Evolutionary conservation across 1,140 invertebrate species (phyloP), one percentile per base, ranked within the genome.

Genomic region (Phthorimaea operculella): DNA sequence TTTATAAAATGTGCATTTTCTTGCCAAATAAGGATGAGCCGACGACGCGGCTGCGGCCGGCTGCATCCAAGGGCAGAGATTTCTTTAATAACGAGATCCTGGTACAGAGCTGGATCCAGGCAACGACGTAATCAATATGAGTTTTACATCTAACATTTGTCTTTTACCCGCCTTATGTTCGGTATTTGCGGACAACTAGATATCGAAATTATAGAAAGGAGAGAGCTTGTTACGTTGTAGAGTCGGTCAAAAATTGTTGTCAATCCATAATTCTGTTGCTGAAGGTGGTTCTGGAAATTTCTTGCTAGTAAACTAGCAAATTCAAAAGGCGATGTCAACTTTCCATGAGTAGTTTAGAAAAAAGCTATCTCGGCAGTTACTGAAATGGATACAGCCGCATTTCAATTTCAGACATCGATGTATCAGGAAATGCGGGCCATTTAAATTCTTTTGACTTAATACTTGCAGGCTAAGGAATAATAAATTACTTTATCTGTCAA

Each of bases 311-410:
- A n/a, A n/a, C n/a, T n/a, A n/a, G 63, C 55, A 56, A 55, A 61
- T 66, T 63, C 75, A 82, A n/a, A n/a, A 74, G 79, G 77, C 57
- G 48, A 76, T 33, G 66, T 53, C 77, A 76, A 78, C 74, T 78
- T 80, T 79, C 77, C 79, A 75, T 80, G 66, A 67, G 42, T 58
- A 78, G 72, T 75, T 28, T 75, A 75, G 72, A 72, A 58, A 82
- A 78, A 77, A 77, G 36, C 48, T 33, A 52, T 51, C 21, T 4
- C 8, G n/a, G 44, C 10, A 47, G 3, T 39, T 39, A 39, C 36
- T 47, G 44, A 47, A 47, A 47, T 47, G 44, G 44, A 47, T 17
- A 47, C 14, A 17, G 16, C 44, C 9, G 4, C 44, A 47, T 47
- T 47, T 4, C 48, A 56, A 57, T 51, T 58, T 60, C n/a, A 47